Evolutionary conservation across 2,888 invertebrate genomes (phyloP).

Genomic region (Thysanoteuthis rhombus): DNA sequence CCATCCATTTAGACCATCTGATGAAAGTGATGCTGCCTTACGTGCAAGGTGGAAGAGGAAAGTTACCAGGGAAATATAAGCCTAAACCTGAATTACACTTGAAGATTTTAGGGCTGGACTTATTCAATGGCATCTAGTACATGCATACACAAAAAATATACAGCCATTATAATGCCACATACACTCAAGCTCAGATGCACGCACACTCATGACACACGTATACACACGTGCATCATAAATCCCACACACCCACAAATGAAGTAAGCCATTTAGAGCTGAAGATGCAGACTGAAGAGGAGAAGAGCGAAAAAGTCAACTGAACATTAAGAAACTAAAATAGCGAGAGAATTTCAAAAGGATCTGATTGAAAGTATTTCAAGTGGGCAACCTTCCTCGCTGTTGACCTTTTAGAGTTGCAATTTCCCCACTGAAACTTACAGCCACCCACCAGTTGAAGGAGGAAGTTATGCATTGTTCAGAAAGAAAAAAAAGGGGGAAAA

Average conservation of each 20-base stretch:
- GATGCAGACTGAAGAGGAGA: not conserved
- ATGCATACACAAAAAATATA: no score
- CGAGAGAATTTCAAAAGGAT: not conserved
- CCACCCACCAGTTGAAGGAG: not conserved
- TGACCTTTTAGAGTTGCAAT: not conserved
- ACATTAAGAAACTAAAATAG: not conserved
- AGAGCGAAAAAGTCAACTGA: not conserved
- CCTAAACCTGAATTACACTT: no score
- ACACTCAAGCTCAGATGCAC: not conserved
- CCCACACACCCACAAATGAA: not conserved
- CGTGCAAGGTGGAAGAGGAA: no score
- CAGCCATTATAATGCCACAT: not conserved
- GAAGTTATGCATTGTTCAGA: not conserved
- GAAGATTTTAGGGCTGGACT: no score
- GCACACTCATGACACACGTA: not conserved
- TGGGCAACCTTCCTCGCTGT: not conserved
- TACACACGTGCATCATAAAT: not conserved
- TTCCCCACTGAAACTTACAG: not conserved
- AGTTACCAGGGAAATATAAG: no score
- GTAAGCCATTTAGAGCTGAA: not conserved
- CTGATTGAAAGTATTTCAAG: constrained; percentile 12
- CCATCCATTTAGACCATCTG: no score
- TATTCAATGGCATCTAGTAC: no score
- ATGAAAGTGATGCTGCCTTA: no score
- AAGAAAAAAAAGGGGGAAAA: not conserved